A percentile compares a stretch with the other conserved stretches of the same genome.
Evolutionary conservation across 2,113 vertebrate genomes (phyloP).

Genomic region (Pristiophorus japonicus): DNA sequence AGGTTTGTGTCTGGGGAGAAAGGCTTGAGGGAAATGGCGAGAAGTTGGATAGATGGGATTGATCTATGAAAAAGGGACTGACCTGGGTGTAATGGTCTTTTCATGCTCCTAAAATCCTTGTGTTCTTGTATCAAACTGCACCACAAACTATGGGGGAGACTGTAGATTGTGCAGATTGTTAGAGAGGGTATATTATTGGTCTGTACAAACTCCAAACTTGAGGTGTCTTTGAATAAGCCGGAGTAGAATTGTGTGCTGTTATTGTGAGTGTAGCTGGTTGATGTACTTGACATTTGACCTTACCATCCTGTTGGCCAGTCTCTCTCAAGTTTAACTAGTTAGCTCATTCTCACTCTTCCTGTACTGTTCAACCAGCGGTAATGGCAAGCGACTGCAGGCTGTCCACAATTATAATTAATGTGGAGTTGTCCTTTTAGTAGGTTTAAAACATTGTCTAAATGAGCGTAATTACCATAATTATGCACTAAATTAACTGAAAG

Average conservation of each 20-base stretch:
- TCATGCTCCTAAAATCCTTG: background rate
- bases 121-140: background rate
- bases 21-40: background rate
- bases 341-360: background rate
- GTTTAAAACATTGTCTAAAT: background rate
- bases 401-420: background rate
- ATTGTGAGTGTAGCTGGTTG: background rate
- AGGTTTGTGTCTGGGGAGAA: background rate
- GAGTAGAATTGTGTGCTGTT: background rate
- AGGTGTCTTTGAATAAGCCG: background rate
- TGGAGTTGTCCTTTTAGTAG: background rate
- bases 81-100: background rate
- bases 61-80: background rate
- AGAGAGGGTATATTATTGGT: background rate
- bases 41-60: background rate
- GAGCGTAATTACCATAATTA: conserved; percentile 5
- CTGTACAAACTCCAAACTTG: background rate
- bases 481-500: background rate
- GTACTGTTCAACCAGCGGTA: background rate
- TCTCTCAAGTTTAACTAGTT: background rate
- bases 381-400: background rate
- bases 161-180: background rate
- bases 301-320: background rate
- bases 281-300: background rate
- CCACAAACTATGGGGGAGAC: background rate